Percentiles rank a stretch among this genome's conserved stretches.
Evolutionary conservation across 2,113 vertebrate genomes (phyloP).

Genomic region (Zosterops pallidus): DNA sequence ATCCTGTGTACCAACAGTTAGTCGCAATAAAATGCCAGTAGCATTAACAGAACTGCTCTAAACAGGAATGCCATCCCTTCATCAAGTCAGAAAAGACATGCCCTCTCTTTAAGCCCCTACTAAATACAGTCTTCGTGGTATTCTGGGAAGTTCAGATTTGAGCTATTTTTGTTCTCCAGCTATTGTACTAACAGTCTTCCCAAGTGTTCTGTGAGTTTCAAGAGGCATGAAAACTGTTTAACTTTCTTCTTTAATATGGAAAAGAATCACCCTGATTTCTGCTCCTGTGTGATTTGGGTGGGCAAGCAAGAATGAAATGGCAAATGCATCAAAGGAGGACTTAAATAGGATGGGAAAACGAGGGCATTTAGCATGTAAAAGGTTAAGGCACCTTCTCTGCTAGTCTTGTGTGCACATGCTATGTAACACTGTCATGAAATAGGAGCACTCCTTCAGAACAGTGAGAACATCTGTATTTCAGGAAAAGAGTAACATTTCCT

Average conservation of each 20-base stretch:
- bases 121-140: background rate
- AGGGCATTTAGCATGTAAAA: background rate
- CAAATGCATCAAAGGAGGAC: background rate
- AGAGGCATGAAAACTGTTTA: background rate
- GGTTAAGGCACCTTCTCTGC: background rate
- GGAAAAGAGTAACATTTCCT: background rate
- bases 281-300: background rate
- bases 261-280: background rate
- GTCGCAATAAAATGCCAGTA: background rate
- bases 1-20: background rate
- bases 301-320: background rate
- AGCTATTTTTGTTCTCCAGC: conserved; percentile 14
- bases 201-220: background rate
- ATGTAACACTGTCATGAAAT: background rate
- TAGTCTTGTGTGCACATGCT: background rate
- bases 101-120: background rate
- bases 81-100: background rate
- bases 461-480: background rate
- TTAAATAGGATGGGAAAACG: background rate
- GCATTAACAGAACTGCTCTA: background rate
- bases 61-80: background rate
- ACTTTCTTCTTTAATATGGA: background rate
- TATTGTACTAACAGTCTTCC: background rate
- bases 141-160: background rate
- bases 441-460: background rate